Base-by-base conservation (phyloP, 2,113 vertebrate species). In the Dipodomys spectabilis region DNA sequence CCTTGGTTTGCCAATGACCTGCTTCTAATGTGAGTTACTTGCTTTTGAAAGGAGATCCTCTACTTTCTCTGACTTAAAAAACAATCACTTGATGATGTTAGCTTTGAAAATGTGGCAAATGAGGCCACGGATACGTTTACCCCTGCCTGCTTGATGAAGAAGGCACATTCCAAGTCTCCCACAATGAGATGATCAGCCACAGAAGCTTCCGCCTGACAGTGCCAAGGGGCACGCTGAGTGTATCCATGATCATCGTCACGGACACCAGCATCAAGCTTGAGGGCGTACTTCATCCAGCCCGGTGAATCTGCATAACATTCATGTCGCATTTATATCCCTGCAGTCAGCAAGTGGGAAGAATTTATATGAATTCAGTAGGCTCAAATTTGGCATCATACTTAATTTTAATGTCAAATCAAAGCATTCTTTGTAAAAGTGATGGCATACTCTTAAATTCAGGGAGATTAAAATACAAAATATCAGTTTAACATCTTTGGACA, bases 341-440 rank as follows among this genome's bases (percentile, higher is more conserved):
- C 18, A 83, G 62, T 57, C 67, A 83, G 39, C 28, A 65, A 83
- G 35, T 85, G 49, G 49, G 10, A 12, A 88, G 86, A 83, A 73
- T 60, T 79, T 72, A 64, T 60, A 85, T 67, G 86, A 86, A 95
- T 80, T 74, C 22, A 85, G 2, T 71, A 22, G 25, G 65, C 71
- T n/a, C 60, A 35, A 92, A 92, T 44, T 27, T 22, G 49, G 79
- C 39, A 71, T 78, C 27, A 13, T 64, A 49, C 28, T 28, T 69
- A 32, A 87, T 69, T 79, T 85, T 79, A 89, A 94, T 90, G 65
- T 2, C 72, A 94, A 93, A 69, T 88, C 60, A 44, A 68, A 67
- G 30, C 22, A 11, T 39, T 44, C 2, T 72, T 69, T 94, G 65
- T 79, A n/a, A 64, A 89, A 28, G 57, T 68, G 67, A 44, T 10